phyloP scores from a whole-genome alignment of 1,140 invertebrate species.

The Myzus persicae region DNA sequence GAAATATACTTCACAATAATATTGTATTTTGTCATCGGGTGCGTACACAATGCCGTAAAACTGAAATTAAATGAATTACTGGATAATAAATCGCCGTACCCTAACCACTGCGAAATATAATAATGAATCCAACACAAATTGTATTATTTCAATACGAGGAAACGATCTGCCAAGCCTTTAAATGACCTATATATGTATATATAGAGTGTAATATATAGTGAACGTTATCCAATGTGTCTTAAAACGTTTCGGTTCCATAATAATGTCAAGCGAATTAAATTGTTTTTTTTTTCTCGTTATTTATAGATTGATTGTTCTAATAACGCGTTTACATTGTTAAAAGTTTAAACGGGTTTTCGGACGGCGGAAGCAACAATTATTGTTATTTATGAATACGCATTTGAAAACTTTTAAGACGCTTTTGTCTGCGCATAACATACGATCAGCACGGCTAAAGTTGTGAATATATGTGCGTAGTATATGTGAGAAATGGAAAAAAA shows the following conservation, averaged over 20 bases:
- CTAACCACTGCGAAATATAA: neutral
- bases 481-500: neutral
- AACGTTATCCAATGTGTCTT: neutral
- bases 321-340: conserved; percentile 8
- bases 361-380: neutral
- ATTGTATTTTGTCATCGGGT: neutral
- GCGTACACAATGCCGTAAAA: neutral
- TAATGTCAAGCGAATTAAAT: neutral
- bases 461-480: neutral
- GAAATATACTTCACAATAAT: neutral
- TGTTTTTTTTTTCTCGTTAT: neutral
- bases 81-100: neutral
- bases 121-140: conserved; percentile 5
- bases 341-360: conserved; percentile 5
- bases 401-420: neutral
- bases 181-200: neutral
- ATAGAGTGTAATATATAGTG: neutral
- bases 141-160: neutral
- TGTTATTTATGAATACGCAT: neutral
- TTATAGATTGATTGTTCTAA: conserved; percentile 14
- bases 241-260: neutral
- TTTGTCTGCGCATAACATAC: conserved; percentile 9
- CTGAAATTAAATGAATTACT: neutral
- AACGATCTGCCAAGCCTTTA: neutral
- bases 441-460: neutral